Base-by-base conservation (phyloP, 2,113 vertebrate species). In the Pipra filicauda region DNA sequence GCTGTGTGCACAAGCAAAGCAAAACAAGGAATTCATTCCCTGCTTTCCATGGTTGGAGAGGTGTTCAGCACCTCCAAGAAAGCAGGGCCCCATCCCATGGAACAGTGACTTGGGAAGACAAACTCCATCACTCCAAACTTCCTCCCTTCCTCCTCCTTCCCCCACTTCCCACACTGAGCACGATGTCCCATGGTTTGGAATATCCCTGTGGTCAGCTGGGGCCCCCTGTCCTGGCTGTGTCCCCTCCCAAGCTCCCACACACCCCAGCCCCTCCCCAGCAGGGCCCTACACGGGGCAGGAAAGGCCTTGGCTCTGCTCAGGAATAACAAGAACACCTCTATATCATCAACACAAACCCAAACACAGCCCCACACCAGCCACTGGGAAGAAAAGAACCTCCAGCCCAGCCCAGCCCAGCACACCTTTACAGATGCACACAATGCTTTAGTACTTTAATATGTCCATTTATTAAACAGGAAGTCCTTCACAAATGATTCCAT, bases 391-490 rank as follows among this genome's bases (percentile, higher is more conserved):
- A 64, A 64, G 20, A 2, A 37, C 43, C 55, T 30, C 39, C 39
- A 43, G 37, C 27, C 61, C 55, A 43, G 37, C 27, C 61, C 55
- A 33, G 31, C 8, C 35, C 52, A 65, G 43, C 33, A 28, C 77
- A 48, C 0, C 1, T 20, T 82, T 66, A 95, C 22, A 95, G 55
- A 96, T 11, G 54, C 74, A 83, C 46, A 93, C 33, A 64, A 41
- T n/a, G 28, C 15, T 84, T 44, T 15, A 81, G 55, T 73, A 91
- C 93, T 97, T 95, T 94, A 93, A 95, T 85, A 89, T 43, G 37
- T 97, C 96, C 91, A 89, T 98, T 98, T 98, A 98, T 98, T 98
- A 97, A 97, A 97, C 97, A 97, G 97, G 90, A 97, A 98, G 88
- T 98, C 96, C 96, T 98, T 98, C 97, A 97, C 97, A 97, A 96